Conservation (phyloP, 2,113 vertebrate genomes). For the Oncorhynchus keta region DNA sequence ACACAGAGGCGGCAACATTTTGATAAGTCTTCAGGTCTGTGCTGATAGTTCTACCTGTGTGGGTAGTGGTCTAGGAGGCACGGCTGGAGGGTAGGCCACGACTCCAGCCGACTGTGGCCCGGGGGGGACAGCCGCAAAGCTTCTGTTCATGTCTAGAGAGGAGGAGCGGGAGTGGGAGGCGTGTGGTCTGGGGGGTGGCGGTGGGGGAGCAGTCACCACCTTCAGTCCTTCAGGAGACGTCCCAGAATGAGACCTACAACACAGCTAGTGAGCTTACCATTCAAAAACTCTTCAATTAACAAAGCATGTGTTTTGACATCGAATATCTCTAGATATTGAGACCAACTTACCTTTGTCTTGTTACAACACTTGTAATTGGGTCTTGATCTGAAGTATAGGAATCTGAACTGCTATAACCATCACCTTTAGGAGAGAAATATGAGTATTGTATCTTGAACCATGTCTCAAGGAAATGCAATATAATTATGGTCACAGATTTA, state of each 20-base stretch:
- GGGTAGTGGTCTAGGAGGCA: conserved; percentile 92
- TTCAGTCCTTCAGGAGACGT: conserved; percentile 86
- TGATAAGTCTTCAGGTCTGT: no score
- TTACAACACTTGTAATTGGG: conserved; percentile 82
- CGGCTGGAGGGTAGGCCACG: conserved; percentile 91
- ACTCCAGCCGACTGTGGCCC: conserved; percentile 84
- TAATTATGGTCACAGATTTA: no score
- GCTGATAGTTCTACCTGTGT: conserved; percentile 79
- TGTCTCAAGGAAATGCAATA: no score
- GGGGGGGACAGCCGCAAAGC: conserved; percentile 77
- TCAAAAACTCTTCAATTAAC: background rate
- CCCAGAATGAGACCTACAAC: conserved; percentile 93
- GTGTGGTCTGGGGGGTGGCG: conserved; percentile 92
- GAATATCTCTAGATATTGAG: background rate
- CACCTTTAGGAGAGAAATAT: conserved; percentile 65
- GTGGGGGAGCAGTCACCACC: conserved; percentile 84
- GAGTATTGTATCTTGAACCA: no score
- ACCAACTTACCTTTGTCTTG: conserved; percentile 84
- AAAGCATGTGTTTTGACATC: no score
- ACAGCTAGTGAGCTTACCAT: background rate
- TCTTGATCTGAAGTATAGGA: conserved; percentile 94
- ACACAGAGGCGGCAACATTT: no score
- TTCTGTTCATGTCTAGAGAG: conserved; percentile 96
- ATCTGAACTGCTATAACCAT: conserved; percentile 98
- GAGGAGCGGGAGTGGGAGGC: conserved; percentile 96